Percentiles rank a stretch among this genome's conserved stretches.
Evolutionary conservation across 2,113 vertebrate genomes (phyloP).

Genomic region (Campylorhamphus procurvoides): DNA sequence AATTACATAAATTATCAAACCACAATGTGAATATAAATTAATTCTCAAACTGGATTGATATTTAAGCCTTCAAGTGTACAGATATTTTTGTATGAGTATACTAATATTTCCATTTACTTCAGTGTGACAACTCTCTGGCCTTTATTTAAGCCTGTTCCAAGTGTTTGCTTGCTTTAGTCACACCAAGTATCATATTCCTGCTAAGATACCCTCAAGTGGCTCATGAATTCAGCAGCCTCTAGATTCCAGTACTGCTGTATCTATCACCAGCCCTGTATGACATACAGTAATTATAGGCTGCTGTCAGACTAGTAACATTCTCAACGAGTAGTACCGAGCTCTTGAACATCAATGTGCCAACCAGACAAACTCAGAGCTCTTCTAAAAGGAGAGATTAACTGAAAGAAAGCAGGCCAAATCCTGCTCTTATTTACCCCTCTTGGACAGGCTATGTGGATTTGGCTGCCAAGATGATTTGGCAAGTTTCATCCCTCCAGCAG

Average conservation of each 20-base stretch:
- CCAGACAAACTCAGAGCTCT: neutral
- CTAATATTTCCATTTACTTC: neutral
- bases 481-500: neutral
- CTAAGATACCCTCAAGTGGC: neutral
- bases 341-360: neutral
- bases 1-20: neutral
- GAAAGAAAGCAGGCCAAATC: neutral
- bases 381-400: neutral
- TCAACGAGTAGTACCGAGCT: neutral
- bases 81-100: neutral
- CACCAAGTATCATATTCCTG: neutral
- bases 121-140: accelerated
- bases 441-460: neutral
- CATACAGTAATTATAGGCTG: neutral
- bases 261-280: neutral
- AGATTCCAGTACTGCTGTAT: neutral
- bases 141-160: neutral
- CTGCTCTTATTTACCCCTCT: neutral
- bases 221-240: neutral
- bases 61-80: neutral
- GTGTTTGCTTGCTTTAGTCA: neutral
- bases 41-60: neutral
- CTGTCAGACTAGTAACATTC: neutral
- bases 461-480: neutral
- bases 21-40: neutral